A percentile compares a stretch with the other conserved stretches of the same genome.
phyloP scores from a whole-genome alignment of 2,888 invertebrate genomes.

The Cataglyphis cursor region DNA sequence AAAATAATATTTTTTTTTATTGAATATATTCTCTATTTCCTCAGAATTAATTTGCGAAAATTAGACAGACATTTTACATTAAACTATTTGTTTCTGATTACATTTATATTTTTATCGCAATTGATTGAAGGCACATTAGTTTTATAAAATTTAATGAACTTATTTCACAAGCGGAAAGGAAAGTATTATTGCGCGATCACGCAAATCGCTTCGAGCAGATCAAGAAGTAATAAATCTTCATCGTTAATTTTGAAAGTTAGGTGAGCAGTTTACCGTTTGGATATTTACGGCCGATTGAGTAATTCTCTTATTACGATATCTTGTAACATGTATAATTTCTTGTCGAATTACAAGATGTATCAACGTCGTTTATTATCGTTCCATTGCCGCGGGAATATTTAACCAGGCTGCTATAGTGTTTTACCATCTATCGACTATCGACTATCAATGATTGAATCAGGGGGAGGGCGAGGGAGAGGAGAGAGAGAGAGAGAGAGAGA shows the following conservation, averaged over 20 bases:
- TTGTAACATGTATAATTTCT: slow-evolving; percentile 8
- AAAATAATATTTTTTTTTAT: neutral
- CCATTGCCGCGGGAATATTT: slow-evolving; percentile 45
- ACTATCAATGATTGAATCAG: slow-evolving; percentile 53
- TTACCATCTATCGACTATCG: slow-evolving; percentile 49
- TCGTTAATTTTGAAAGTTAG: slow-evolving; percentile 38
- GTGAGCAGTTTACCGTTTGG: neutral
- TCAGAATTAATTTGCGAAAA: neutral
- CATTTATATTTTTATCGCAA: slow-evolving; percentile 8
- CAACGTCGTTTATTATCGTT: slow-evolving; percentile 36
- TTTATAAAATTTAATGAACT: neutral
- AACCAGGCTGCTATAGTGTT: slow-evolving; percentile 20
- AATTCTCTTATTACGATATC: slow-evolving; percentile 28
- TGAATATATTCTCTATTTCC: neutral
- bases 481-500: neutral
- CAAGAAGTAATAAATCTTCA: neutral
- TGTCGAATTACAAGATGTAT: slow-evolving; percentile 23
- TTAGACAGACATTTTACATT: neutral
- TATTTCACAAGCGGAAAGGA: slow-evolving; percentile 3
- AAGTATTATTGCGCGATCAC: slow-evolving; percentile 19
- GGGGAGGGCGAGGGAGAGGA: too few relatives aligned
- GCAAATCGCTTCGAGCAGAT: neutral
- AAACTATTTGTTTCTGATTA: neutral
- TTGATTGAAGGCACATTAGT: neutral
- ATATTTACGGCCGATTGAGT: slow-evolving; percentile 25